Base-by-base conservation (phyloP, 2,113 vertebrate genomes). In the Oreochromis niloticus region DNA sequence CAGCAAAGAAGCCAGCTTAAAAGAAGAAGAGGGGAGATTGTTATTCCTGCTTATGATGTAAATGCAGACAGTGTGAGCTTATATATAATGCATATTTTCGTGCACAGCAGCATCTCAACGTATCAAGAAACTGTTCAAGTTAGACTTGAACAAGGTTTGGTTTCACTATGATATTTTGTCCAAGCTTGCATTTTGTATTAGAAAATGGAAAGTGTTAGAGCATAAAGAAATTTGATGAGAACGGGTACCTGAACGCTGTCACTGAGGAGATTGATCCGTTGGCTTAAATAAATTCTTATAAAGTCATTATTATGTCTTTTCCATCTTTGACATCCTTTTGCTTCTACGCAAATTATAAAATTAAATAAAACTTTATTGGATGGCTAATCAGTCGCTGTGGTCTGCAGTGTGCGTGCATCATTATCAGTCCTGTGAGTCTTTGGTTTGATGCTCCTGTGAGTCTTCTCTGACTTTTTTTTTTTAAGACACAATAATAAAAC, bases 1-100 rank as follows among this genome's bases (percentile, higher is more conserved):
- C 94, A 95, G 94, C 80, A 93, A 93, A 92, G 83, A 93, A 90
- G 63, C 86, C 39, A 88, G 56, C 34, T 68, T 68, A 82, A 46
- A 75, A 57, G 82, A 89, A 88, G 90, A 92, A 55, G 56, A 13
- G 39, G 78, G 52, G 59, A 81, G 80, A 17, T 56, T 78, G 39
- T 7, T 24, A 61, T 34, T 80, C 14, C 16, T 61, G 79, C 6
- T 82, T 85, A 6, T 84, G 24, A 88, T 78, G 22, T 66, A 48
- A 81, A 52, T 66, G 9, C 39, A 43, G 1, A 68, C 6, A 36
- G 30, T 39, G 73, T 61, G 81, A 79, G 46, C 19, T 81, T 46
- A 56, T 41, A 68, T 24, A 14, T 68, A 39, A 41, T 68, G 36
- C 8, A 63, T 30, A 78, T 82, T 73, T 22, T 75, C 56, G 34